These are phyloP conservation scores for Bucorvus abyssinicus DNA, from an alignment of 2,797 vertebrate species.

Conservation along the genomic window DNA sequence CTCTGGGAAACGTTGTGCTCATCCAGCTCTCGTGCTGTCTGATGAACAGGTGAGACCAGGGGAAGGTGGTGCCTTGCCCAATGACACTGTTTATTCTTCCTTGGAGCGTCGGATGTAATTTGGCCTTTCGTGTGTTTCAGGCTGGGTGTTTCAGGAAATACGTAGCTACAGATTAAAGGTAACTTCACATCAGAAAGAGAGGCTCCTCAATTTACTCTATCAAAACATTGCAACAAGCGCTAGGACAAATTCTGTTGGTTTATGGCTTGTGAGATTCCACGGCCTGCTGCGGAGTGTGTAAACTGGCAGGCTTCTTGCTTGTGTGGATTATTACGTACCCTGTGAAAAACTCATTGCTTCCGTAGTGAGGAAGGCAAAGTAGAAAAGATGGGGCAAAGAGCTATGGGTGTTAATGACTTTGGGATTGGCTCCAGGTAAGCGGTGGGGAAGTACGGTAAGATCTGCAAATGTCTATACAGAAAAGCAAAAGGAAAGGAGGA, in stretches of 20 bases:
- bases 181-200: not conserved
- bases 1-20: not conserved
- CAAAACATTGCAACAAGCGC: not conserved
- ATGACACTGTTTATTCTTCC: not conserved
- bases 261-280: not conserved
- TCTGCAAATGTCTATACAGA: not conserved
- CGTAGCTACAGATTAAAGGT: not conserved
- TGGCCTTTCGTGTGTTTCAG: not conserved
- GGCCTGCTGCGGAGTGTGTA: not conserved
- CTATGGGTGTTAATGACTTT: not conserved
- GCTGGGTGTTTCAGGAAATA: not conserved
- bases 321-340: not conserved
- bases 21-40: not conserved
- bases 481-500: not conserved
- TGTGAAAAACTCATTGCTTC: not conserved
- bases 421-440: not conserved
- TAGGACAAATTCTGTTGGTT: not conserved
- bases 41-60: not conserved
- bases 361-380: not conserved
- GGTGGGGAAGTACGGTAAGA: not conserved
- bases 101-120: not conserved
- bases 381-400: not conserved
- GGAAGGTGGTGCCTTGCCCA: not conserved
- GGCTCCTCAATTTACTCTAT: not conserved
- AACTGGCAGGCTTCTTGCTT: not conserved